phyloP scores from a whole-genome alignment of 2,113 vertebrate species.

The Sialia sialis region DNA sequence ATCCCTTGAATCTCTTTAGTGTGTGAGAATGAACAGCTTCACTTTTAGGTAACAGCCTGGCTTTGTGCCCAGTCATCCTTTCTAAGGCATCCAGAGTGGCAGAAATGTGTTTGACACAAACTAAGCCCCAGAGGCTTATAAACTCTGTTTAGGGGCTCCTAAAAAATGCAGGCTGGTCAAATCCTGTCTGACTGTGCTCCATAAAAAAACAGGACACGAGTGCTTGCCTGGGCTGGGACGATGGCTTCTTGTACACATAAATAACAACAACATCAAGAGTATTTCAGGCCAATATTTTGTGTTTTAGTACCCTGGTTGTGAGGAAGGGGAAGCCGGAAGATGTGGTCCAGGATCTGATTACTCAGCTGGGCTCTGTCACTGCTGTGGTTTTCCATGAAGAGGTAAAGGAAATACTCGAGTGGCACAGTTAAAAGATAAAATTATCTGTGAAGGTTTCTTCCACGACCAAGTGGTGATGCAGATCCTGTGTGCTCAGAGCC shows the following conservation, averaged over 20 bases:
- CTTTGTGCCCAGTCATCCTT: background rate
- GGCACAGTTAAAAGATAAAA: background rate
- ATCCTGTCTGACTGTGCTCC: background rate
- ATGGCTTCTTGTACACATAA: background rate
- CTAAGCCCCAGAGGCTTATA: background rate
- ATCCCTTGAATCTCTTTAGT: background rate
- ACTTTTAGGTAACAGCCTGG: conserved; percentile 1
- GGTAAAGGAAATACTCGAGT: conserved; percentile 49
- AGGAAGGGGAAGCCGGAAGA: conserved; percentile 80
- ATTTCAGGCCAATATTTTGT: background rate
- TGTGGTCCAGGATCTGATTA: conserved; percentile 74
- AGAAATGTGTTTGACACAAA: background rate
- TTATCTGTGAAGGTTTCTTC: background rate
- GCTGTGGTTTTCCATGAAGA: conserved; percentile 80
- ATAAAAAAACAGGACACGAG: background rate
- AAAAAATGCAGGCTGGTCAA: background rate
- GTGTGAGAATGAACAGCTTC: background rate
- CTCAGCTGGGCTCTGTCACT: conserved; percentile 74
- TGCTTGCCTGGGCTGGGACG: background rate
- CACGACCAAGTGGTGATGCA: background rate
- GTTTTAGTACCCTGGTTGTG: conserved; percentile 76
- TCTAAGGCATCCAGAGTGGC: background rate
- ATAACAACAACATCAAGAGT: background rate
- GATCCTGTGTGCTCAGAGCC: background rate
- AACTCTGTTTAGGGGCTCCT: background rate